These are phyloP conservation scores for Lasius fuliginosus DNA, from an alignment of 2,888 invertebrate genomes.

Conservation along the genomic window DNA sequence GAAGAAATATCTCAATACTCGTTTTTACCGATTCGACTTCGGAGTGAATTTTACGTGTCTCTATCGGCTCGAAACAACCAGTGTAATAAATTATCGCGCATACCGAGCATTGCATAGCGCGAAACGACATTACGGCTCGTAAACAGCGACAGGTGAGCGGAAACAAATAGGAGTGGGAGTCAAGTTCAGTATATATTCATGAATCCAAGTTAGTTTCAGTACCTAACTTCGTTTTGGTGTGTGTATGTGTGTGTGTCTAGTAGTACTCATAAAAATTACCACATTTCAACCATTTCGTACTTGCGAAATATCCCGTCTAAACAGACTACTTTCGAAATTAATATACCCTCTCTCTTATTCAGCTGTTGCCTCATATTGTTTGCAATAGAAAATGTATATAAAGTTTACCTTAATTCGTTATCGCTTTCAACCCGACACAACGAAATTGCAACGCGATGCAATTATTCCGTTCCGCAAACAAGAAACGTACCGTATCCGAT, in stretches of 20 bases:
- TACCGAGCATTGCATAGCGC: conserved; percentile 5
- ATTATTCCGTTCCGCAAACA: background rate
- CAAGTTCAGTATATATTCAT: conserved; percentile 5
- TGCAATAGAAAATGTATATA: background rate
- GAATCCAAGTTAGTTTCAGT: conserved; percentile 9
- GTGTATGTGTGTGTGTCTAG: background rate
- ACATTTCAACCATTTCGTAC: background rate
- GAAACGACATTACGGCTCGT: conserved; percentile 10
- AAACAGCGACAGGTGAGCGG: conserved; percentile 20
- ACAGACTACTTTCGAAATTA: background rate
- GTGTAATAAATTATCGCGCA: conserved; percentile 29
- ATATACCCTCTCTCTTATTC: background rate
- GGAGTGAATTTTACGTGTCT: background rate
- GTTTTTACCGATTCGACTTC: background rate
- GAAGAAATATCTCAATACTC: background rate
- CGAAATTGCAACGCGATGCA: background rate
- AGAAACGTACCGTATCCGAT: background rate
- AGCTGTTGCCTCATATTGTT: background rate
- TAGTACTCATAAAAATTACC: background rate
- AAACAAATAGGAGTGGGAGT: conserved; percentile 11
- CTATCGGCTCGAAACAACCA: background rate
- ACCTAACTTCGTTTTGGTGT: background rate
- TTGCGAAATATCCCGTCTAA: background rate
- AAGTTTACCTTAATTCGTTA: background rate
- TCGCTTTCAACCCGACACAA: conserved; percentile 1